Conservation (phyloP, 2,113 vertebrate species). For the Anarhynchus alexandrinus region DNA sequence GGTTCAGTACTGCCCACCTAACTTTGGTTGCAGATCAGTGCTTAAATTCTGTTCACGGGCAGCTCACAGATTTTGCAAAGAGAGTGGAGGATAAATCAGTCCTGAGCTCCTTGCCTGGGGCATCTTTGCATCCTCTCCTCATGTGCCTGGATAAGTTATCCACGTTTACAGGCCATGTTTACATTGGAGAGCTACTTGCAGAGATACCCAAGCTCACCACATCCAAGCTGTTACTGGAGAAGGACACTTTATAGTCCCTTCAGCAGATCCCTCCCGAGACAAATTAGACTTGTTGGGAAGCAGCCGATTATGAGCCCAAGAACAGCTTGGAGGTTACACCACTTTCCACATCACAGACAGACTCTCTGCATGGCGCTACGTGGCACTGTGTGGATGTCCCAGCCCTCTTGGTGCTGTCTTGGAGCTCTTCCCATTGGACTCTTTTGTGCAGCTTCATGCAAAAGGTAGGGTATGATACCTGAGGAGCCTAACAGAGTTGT, state of each 20-base stretch:
- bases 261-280: not conserved
- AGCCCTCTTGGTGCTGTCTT: not conserved
- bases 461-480: not conserved
- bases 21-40: not conserved
- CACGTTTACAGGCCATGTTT: not conserved
- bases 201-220: not conserved
- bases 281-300: not conserved
- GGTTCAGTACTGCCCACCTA: not conserved
- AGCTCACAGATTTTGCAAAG: not conserved
- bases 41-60: not conserved
- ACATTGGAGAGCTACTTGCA: not conserved
- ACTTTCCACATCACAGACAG: not conserved
- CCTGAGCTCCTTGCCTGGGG: not conserved
- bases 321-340: not conserved
- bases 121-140: not conserved
- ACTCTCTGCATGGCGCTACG: not conserved
- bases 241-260: not conserved
- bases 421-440: not conserved
- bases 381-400: not conserved
- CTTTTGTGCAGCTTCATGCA: not conserved
- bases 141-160: not conserved
- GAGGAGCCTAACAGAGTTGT: not conserved
- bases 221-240: not conserved
- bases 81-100: not conserved
- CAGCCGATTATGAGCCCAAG: not conserved